Base-by-base conservation (phyloP, 2,797 vertebrate genomes). In the Anguilla pacifica region DNA sequence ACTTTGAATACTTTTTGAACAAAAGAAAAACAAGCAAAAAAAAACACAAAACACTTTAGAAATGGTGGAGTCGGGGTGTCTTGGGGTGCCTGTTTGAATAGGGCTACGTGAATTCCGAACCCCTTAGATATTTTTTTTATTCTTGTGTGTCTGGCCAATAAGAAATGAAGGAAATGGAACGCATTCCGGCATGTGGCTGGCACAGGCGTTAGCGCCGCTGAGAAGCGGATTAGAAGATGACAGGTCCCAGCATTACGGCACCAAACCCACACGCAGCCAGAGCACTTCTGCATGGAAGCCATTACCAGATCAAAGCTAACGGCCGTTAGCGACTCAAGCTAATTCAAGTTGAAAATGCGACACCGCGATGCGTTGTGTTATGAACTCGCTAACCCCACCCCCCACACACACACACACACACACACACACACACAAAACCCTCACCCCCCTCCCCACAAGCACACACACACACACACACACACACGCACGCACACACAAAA, bases 301-400 rank as follows among this genome's bases (percentile, higher is more conserved):
- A 81, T 49, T 81, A 49, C 10, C 3, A 81, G 39, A 49, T 49
- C 77, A 81, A 49, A 49, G 77, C 19, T 6, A 43, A 10, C 5
- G 7, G 43, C 77, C 22, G 43, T 49, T 49, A 81, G 77, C 49
- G 43, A 1, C 77, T 49, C 77, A 25, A 81, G 39, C 25, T 81
- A 43, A 81, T 81, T 81, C 77, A 49, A 81, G 77, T n/a, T 81
- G 43, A 81, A 49, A 81, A 81, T 49, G 77, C 25, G 77, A 81
- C 49, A 81, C 39, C 9, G 43, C 49, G 43, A n/a, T 81, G 43
- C 77, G 49, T 81, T 49, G 77, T 81, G 17, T 81, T 81, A 49
- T 77, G 39, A 39, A 39, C 72, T 13, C 19, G 2, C 19, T n/a
- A 22, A 22, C 61, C 61, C 61, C 6, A 67, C 61, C 9, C 5